phyloP scores from a whole-genome alignment of 2,797 vertebrate genomes.

The Acanthis flammea region DNA sequence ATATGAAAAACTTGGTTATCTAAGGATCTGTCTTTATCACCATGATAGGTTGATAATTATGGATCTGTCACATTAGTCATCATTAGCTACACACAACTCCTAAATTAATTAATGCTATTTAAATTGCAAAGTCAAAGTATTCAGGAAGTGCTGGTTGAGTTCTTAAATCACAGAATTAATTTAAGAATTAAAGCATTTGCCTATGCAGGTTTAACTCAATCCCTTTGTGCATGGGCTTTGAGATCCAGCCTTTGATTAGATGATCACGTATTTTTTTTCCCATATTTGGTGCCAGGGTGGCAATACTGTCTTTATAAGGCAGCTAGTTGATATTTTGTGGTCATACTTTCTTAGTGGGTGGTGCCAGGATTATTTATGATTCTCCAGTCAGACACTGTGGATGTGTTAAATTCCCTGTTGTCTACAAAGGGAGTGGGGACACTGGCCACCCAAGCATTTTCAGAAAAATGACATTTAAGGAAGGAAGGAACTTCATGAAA shows the following conservation, averaged over 20 bases:
- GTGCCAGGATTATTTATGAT: not conserved
- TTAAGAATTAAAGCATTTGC: not conserved
- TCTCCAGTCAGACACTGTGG: not conserved
- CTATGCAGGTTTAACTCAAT: slow-evolving; percentile 3
- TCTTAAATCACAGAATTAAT: slow-evolving; percentile 18
- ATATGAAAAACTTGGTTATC: not conserved
- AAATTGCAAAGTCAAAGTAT: not conserved
- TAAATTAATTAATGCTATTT: slow-evolving; percentile 20
- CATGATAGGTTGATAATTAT: not conserved
- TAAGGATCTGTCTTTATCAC: not conserved
- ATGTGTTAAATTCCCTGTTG: not conserved
- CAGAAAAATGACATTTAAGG: not conserved
- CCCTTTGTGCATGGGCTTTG: not conserved
- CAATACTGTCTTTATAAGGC: not conserved
- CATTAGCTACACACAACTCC: not conserved
- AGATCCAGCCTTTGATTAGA: not conserved
- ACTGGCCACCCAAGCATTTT: not conserved
- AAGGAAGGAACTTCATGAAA: not conserved
- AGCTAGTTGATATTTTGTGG: not conserved
- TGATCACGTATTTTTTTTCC: not conserved
- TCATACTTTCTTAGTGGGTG: not conserved
- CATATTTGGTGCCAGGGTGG: not conserved
- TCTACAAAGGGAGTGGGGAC: not conserved
- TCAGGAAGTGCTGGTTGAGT: slow-evolving; percentile 4
- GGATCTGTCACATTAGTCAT: not conserved